Conservation (phyloP, 1,140 invertebrate species). For the Papilio machaon region DNA sequence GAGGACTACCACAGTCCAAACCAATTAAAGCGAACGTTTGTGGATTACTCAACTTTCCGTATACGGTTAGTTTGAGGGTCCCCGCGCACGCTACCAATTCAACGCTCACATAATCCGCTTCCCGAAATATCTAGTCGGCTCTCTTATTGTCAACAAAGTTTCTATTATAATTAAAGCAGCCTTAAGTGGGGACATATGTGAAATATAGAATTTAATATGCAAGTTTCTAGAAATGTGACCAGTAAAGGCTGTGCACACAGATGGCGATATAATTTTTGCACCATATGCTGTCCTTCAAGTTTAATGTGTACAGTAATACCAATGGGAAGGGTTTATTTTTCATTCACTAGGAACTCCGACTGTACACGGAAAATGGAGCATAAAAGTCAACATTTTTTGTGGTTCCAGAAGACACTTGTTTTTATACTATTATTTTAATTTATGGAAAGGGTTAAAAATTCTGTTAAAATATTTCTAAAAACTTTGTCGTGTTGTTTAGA, state of each 20-base stretch:
- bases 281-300: background rate
- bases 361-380: background rate
- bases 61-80: conserved; percentile 66
- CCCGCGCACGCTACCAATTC: conserved; percentile 60
- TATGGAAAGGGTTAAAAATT: no score
- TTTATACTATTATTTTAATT: background rate
- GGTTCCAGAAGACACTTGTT: background rate
- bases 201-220: conserved; percentile 51
- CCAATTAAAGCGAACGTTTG: conserved; percentile 79
- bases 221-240: conserved; percentile 34
- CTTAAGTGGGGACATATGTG: conserved; percentile 42
- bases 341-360: background rate
- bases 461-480: background rate
- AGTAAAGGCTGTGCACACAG: background rate
- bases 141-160: background rate
- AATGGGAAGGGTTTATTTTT: background rate
- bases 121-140: conserved; percentile 24
- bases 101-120: conserved; percentile 61
- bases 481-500: background rate
- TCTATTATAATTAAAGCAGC: conserved; percentile 33
- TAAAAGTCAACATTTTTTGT: background rate
- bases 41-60: conserved; percentile 77
- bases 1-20: conserved; percentile 74
- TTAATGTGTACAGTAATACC: background rate
- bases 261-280: background rate